Percentiles rank a stretch among this genome's conserved stretches.
Conservation (phyloP, 2,888 invertebrate species). For the Venustoraphidia nigricollis region DNA sequence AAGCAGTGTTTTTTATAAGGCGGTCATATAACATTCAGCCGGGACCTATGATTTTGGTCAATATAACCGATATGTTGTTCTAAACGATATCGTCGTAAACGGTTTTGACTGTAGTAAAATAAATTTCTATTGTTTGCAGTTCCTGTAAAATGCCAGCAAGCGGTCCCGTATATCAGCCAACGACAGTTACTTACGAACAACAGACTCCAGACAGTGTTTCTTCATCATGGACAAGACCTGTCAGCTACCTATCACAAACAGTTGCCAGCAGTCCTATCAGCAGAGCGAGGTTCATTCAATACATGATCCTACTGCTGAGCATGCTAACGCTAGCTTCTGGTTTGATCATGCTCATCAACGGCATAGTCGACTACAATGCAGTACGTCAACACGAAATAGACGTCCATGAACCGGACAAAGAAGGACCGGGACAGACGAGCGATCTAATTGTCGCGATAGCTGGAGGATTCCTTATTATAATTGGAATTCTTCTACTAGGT, state of each 20-base stretch:
- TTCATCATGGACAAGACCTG: conserved; percentile 17
- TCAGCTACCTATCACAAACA: conserved; percentile 26
- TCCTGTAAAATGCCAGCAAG: conserved; percentile 42
- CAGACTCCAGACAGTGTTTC: conserved; percentile 19
- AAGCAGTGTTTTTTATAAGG: too few relatives aligned
- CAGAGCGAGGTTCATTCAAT: conserved; percentile 19
- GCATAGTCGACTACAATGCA: conserved; percentile 41
- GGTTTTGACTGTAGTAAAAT: too few relatives aligned
- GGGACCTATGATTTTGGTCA: too few relatives aligned
- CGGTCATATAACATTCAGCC: too few relatives aligned
- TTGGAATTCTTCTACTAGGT: conserved; percentile 46
- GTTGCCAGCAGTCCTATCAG: conserved; percentile 32
- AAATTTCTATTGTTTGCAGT: neutral
- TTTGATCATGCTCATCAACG: conserved; percentile 45
- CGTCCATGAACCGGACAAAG: conserved; percentile 11
- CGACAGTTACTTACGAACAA: conserved; percentile 57
- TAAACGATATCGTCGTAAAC: too few relatives aligned
- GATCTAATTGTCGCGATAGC: conserved; percentile 38
- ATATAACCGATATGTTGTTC: too few relatives aligned
- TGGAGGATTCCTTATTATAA: conserved; percentile 43
- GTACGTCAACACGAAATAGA: conserved; percentile 22
- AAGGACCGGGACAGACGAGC: conserved; percentile 10
- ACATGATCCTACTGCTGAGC: conserved; percentile 18
- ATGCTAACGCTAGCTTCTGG: conserved; percentile 26
- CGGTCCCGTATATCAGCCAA: conserved; percentile 63